A percentile compares a stretch with the other conserved stretches of the same genome.
Conservation (phyloP, 2,888 invertebrate species). For the Micropterix aruncella region DNA sequence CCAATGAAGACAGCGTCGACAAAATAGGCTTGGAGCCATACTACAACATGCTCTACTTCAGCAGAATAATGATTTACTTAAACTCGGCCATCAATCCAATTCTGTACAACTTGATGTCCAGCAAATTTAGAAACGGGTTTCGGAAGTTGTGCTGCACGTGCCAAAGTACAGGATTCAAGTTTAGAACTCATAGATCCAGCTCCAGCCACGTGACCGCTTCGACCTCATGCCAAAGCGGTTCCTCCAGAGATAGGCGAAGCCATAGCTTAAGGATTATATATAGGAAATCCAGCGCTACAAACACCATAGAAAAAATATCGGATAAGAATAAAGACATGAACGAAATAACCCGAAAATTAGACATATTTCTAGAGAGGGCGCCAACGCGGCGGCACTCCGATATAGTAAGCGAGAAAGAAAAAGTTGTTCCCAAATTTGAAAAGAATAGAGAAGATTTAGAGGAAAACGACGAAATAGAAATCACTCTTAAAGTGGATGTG, state of each 20-base stretch:
- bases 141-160: slow-evolving; percentile 49
- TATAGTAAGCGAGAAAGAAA: too few relatives aligned
- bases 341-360: neutral
- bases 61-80: slow-evolving; percentile 74
- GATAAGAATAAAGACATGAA: neutral
- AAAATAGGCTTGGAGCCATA: slow-evolving; percentile 63
- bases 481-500: too few relatives aligned
- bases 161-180: slow-evolving; percentile 10
- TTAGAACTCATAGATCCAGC: neutral
- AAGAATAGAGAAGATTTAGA: too few relatives aligned
- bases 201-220: neutral
- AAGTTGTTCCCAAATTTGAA: too few relatives aligned
- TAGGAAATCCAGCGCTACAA: neutral
- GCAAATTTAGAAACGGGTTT: slow-evolving; percentile 76
- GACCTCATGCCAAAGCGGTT: neutral
- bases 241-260: neutral
- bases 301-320: too few relatives aligned
- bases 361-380: neutral
- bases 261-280: neutral
- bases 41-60: slow-evolving; percentile 71
- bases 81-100: slow-evolving; percentile 87
- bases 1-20: slow-evolving; percentile 51
- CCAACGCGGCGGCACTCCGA: too few relatives aligned
- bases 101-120: slow-evolving; percentile 82
- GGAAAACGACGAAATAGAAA: too few relatives aligned